Conservation (phyloP, 2,797 vertebrate species). For the Rallus crepitans region DNA sequence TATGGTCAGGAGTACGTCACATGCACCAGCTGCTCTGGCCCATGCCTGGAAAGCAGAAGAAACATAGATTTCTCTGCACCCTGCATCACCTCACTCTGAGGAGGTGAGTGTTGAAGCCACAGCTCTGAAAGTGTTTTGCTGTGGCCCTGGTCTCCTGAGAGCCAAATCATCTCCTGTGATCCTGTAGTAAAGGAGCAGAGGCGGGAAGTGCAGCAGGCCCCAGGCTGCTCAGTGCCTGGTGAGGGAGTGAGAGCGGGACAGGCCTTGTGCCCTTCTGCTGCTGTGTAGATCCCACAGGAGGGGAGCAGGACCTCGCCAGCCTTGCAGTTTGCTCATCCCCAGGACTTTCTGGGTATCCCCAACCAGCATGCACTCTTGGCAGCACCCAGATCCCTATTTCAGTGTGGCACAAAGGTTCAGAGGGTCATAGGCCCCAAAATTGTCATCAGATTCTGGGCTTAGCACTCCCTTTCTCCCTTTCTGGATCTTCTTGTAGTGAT, state of each 20-base stretch:
- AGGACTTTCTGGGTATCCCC: neutral
- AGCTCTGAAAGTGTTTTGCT: neutral
- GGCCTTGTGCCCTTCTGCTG: neutral
- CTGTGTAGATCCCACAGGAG: neutral
- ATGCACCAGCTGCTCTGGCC: neutral
- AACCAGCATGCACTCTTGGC: neutral
- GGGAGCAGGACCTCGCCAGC: neutral
- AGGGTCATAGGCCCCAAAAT: fast-evolving
- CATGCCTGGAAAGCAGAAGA: neutral
- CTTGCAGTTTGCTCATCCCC: neutral
- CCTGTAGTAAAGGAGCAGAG: neutral
- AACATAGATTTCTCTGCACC: neutral
- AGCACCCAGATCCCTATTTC: neutral
- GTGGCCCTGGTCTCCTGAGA: fast-evolving
- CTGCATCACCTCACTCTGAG: fast-evolving
- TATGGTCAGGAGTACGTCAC: neutral
- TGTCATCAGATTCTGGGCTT: fast-evolving
- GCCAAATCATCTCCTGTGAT: neutral
- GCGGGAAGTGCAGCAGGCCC: neutral
- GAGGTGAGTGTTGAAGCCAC: neutral
- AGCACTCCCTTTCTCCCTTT: neutral
- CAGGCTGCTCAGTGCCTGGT: fast-evolving
- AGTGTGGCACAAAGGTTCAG: neutral
- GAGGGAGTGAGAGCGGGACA: neutral
- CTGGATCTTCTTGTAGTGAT: fast-evolving